Base-by-base conservation (phyloP, 2,888 invertebrate genomes). In the Tachystola acroxantha region DNA sequence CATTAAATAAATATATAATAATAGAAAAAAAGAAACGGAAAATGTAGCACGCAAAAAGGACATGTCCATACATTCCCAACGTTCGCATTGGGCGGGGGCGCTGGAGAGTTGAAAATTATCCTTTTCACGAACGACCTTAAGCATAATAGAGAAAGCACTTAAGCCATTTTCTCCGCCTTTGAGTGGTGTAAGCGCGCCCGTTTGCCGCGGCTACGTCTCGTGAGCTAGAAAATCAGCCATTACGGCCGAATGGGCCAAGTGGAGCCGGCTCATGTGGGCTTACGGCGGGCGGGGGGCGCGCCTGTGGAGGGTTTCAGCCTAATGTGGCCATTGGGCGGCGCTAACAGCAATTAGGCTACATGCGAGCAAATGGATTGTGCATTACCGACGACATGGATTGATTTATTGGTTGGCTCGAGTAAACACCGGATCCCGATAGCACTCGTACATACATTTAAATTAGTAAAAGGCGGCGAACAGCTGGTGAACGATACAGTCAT, bases 101-200 rank as follows among this genome's bases (percentile, higher is more conserved):
- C 67, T 78, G 63, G 79, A 74, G 81, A 82, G 77, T 85, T 85
- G 84, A 85, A 85, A 86, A 85, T 84, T 85, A 86, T 85, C 85
- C 86, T 85, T 85, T 86, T 85, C 82, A 82, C 71, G 77, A 86
- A 79, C 81, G 84, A 75, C 81, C 85, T 85, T 84, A 82, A 86
- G 75, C 72, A 86, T 86, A 86, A 85, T 85, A 86, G 86, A 86
- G 84, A 85, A 81, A 85, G 86, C 86, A 86, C 86, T 86, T 86
- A 84, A 86, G 81, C 82, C 82, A 86, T 85, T 85, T 85, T 86
- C 85, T 76, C 85, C 82, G 85, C 84, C 82, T 86, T 86, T 86
- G 81, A 85, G 81, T 85, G 82, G 76, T 77, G 81, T 86, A 85
- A 86, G 85, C 79, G 80, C 64, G 77, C 67, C 75, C 78, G 77